These are phyloP conservation scores for Eucera pruinosa DNA, from an alignment of 2,888 invertebrate species.

Conservation along the genomic window DNA sequence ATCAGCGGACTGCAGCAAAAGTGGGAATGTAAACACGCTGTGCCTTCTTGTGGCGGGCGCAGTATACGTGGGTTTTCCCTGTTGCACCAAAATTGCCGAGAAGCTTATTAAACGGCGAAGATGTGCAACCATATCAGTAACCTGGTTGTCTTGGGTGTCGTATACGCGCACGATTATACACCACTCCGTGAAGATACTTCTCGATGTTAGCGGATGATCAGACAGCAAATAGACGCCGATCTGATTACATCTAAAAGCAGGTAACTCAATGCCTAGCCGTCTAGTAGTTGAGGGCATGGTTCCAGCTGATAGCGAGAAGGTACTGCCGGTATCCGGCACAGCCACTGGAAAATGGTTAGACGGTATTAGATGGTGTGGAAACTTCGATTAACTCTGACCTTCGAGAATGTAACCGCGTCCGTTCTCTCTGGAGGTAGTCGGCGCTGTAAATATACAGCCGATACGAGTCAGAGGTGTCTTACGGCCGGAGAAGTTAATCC, in stretches of 20 bases:
- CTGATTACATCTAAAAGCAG: constrained; percentile 49
- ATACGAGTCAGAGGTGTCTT: constrained; percentile 40
- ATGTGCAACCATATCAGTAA: background rate
- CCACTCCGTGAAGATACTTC: background rate
- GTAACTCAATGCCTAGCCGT: constrained; percentile 48
- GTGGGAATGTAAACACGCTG: too few relatives aligned
- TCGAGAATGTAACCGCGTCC: constrained; percentile 42
- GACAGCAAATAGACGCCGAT: constrained; percentile 24
- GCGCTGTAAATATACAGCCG: constrained; percentile 50
- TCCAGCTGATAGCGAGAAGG: constrained; percentile 50
- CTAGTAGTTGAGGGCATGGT: constrained; percentile 24
- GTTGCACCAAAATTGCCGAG: background rate
- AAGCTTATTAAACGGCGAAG: background rate
- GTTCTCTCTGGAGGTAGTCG: constrained; percentile 2
- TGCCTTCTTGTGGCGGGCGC: too few relatives aligned
- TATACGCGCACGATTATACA: background rate
- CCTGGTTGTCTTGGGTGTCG: background rate
- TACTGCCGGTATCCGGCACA: constrained; percentile 44
- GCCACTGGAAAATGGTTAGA: constrained; percentile 51
- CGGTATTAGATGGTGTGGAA: constrained; percentile 61
- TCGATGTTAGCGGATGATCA: constrained; percentile 24
- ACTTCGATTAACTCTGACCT: constrained; percentile 68
- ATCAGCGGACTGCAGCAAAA: too few relatives aligned
- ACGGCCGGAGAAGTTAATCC: constrained; percentile 57
- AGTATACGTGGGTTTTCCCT: too few relatives aligned